A percentile compares a stretch with the other conserved stretches of the same genome.
Evolutionary conservation across 2,113 vertebrate genomes (phyloP).

Genomic region (Mandrillus leucophaeus): DNA sequence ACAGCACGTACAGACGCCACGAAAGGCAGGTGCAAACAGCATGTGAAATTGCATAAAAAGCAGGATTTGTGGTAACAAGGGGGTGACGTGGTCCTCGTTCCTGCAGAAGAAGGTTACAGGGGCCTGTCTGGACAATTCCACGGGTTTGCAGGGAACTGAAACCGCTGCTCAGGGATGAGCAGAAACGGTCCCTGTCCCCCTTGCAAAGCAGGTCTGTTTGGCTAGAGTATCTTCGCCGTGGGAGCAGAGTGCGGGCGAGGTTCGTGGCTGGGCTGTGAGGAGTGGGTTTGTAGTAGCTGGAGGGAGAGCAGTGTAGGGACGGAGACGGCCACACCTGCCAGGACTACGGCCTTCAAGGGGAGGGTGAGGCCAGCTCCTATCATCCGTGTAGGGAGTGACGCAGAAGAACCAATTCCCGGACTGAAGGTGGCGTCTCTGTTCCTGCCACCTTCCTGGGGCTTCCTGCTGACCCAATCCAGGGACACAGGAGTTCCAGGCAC

Average conservation of each 20-base stretch:
- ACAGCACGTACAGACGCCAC: accelerated
- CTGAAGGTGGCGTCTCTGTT: not conserved
- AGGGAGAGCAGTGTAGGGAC: not conserved
- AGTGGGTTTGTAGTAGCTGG: not conserved
- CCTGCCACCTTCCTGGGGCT: not conserved
- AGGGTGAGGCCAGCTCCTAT: accelerated
- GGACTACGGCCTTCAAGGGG: accelerated
- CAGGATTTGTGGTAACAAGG: accelerated
- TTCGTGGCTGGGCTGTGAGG: too few species aligned
- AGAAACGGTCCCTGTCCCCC: accelerated
- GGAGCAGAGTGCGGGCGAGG: not conserved
- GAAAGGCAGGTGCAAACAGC: not conserved
- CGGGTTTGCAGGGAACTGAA: accelerated
- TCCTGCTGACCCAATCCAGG: accelerated
- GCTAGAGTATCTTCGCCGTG: accelerated
- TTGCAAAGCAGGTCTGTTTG: not conserved
- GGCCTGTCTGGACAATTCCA: accelerated
- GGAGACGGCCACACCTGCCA: not conserved
- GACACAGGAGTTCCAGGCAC: accelerated
- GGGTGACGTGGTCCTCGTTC: not conserved
- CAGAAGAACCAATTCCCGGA: accelerated
- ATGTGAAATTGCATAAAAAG: not conserved
- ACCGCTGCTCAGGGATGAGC: accelerated
- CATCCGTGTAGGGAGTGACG: not conserved
- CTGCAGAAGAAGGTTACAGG: accelerated